Evolutionary conservation across 1,140 invertebrate genomes (phyloP).

Genomic region (Polyergus mexicanus): DNA sequence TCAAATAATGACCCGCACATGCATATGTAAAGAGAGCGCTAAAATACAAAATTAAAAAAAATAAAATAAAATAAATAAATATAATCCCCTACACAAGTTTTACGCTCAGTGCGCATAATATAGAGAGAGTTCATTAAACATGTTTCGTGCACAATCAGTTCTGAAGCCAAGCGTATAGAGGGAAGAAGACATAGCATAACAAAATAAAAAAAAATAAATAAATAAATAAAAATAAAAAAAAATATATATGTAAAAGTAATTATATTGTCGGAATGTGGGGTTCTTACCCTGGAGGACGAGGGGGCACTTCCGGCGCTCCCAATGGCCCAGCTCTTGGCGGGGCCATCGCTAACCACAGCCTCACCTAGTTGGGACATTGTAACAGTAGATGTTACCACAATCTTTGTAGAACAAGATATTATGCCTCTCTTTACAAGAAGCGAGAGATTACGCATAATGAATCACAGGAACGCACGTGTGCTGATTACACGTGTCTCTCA

Average conservation of each 20-base stretch:
- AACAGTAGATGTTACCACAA: slow-evolving; percentile 77
- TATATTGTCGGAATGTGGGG: slow-evolving; percentile 84
- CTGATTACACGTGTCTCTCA: slow-evolving; percentile 34
- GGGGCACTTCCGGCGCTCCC: slow-evolving; percentile 86
- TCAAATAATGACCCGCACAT: slow-evolving; percentile 29
- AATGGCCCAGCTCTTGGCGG: slow-evolving; percentile 86
- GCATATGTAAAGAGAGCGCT: slow-evolving; percentile 45
- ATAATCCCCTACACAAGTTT: slow-evolving; percentile 72
- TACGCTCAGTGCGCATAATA: slow-evolving; percentile 73
- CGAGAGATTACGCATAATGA: slow-evolving; percentile 45
- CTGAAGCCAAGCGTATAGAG: slow-evolving; percentile 85
- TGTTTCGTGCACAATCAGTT: slow-evolving; percentile 85
- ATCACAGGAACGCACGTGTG: not conserved
- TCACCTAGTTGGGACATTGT: slow-evolving; percentile 86
- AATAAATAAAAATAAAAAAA: slow-evolving; percentile 82
- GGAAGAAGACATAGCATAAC: slow-evolving; percentile 85
- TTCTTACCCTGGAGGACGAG: slow-evolving; percentile 89
- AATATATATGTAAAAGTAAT: slow-evolving; percentile 62
- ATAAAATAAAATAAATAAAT: slow-evolving; percentile 36
- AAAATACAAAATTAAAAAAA: slow-evolving; percentile 39
- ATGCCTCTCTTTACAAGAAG: slow-evolving; percentile 74
- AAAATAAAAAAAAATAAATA: slow-evolving; percentile 85
- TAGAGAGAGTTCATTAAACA: slow-evolving; percentile 72
- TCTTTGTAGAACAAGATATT: slow-evolving; percentile 77
- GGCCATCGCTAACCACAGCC: slow-evolving; percentile 87